These are phyloP conservation scores for Gulo gulo DNA, from an alignment of 2,113 vertebrate genomes.

Conservation along the genomic window DNA sequence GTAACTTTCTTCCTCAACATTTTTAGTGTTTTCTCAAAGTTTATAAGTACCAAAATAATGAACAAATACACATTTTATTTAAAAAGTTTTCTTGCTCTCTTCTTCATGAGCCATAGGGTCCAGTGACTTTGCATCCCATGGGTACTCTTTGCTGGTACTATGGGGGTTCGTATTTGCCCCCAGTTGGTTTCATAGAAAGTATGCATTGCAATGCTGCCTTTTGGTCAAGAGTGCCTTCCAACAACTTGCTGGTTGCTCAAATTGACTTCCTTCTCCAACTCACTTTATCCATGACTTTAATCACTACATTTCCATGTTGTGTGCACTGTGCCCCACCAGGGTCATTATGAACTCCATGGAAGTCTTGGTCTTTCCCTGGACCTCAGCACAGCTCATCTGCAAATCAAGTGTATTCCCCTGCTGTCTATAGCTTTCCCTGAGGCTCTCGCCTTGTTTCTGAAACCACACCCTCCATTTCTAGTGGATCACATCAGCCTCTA, in stretches of 20 bases:
- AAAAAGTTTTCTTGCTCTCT: not conserved
- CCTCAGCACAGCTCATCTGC: not conserved
- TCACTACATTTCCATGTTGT: not conserved
- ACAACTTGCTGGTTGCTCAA: not conserved
- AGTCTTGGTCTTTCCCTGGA: not conserved
- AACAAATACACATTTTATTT: not conserved
- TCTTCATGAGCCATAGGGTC: not conserved
- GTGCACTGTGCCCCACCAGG: not conserved
- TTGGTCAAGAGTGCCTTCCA: not conserved
- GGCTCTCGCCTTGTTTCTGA: not conserved
- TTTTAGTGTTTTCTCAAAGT: not conserved
- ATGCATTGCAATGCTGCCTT: not conserved
- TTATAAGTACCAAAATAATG: not conserved
- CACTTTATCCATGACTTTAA: not conserved
- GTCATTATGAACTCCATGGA: not conserved
- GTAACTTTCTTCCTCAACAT: not conserved
- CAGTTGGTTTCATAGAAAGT: not conserved
- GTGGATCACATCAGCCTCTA: not conserved
- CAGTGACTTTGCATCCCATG: accelerated
- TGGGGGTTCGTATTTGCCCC: not conserved
- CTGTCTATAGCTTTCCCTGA: not conserved
- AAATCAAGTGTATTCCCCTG: not conserved
- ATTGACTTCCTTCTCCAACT: not conserved
- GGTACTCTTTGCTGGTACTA: not conserved
- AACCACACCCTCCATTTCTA: not conserved